Evolutionary conservation across 2,888 invertebrate genomes (phyloP), one percentile per base, ranked within the genome.

Genomic region (Petrolisthes cinctipes): DNA sequence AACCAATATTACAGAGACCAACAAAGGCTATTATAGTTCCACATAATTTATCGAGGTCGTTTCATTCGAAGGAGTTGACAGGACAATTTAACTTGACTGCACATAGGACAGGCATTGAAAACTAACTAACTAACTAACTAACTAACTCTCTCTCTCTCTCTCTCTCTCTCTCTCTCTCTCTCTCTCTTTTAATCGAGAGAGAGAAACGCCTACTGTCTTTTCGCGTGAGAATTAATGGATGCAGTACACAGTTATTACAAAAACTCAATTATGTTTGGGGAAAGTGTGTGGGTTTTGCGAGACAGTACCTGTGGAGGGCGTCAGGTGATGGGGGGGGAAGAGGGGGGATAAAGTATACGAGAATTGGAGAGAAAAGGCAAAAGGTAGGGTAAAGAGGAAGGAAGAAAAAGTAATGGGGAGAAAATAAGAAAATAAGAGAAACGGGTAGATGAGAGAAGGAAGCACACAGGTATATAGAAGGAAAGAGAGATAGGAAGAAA

Each of bases 151-250:
- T 37, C 51, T 7, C 14, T 37, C 76, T 23, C 76, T 76, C 76
- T 20, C 37, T 76, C 76, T 51, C 76, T 51, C 51, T 51, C 76
- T 51, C 73, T 20, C n/a, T 17, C 73, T 54, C 79, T 54, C 79
- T 54, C 79, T 54, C 79, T 54, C 79, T 37, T 37, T 2, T 37
- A 37, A 37, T 37, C 37, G 37, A 79, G 17, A 56, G 17, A 79
- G n/a, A 79, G 17, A 79, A 14, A 54, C 7, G 54, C 79, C 53
- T 4, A 79, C 79, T 20, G 53, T 54, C n/a, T n/a, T 53, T 17
- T 17, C 17, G 79, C 14, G 53, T 53, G 54, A 17, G 56, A 20
- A 20, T 11, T 54, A 9, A 79, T 53, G 79, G 53, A 23, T 37
- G 54, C 9, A 61, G 11, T 61, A 17, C 9, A 61, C 9, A 9